Percentiles rank a stretch among this genome's conserved stretches.
These are phyloP conservation scores for Ailurus styani DNA, from an alignment of 2,113 vertebrate species.

Conservation along the genomic window DNA sequence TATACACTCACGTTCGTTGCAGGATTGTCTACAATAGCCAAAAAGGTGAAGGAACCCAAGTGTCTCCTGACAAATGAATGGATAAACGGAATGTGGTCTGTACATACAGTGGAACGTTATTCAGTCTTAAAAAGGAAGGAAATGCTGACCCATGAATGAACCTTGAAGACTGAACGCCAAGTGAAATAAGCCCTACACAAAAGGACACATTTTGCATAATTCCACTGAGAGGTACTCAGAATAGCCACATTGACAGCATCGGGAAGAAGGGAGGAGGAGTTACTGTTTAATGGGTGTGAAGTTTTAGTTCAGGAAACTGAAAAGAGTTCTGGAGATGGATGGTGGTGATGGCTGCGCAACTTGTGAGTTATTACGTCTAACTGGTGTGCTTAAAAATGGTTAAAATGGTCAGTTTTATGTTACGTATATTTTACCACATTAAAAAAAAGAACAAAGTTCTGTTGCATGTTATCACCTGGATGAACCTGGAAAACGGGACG, in stretches of 20 bases:
- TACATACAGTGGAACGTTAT: not conserved
- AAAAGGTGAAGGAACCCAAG: not conserved
- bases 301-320: not conserved
- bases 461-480: not conserved
- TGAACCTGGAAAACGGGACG: not conserved
- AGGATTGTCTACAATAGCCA: not conserved
- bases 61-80: not conserved
- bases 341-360: not conserved
- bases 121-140: not conserved
- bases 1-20: not conserved
- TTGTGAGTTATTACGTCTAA: not conserved
- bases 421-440: not conserved
- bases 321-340: not conserved
- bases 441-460: not conserved
- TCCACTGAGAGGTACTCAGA: not conserved
- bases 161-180: not conserved
- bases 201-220: not conserved
- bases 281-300: not conserved
- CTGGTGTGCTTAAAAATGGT: not conserved
- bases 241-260: not conserved
- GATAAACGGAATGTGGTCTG: not conserved
- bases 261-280: not conserved
- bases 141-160: not conserved
- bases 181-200: not conserved
- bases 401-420: not conserved